These are phyloP conservation scores for Tachina grossa DNA, from an alignment of 2,888 invertebrate species.

Conservation along the genomic window DNA sequence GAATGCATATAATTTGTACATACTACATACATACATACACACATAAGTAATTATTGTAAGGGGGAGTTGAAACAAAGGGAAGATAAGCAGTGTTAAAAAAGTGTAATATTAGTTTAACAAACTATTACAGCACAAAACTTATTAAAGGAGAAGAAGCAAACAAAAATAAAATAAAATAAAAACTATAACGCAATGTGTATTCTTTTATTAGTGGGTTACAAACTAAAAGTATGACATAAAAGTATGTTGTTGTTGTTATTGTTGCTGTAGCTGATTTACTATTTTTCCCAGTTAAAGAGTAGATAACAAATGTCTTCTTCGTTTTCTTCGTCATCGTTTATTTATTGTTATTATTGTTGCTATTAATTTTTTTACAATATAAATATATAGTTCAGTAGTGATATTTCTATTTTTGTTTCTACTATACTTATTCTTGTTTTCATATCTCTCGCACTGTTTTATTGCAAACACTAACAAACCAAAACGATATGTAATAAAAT, in stretches of 20 bases:
- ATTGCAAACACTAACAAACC: slow-evolving; percentile 29
- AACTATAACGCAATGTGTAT: slow-evolving; percentile 17
- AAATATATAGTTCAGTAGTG: slow-evolving; percentile 49
- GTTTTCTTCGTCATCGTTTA: background rate
- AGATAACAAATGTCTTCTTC: slow-evolving; percentile 46
- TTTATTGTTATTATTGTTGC: slow-evolving; percentile 18
- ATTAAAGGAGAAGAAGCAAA: background rate
- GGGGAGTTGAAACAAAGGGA: slow-evolving; percentile 19
- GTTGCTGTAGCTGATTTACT: slow-evolving; percentile 4
- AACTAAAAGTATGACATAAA: slow-evolving; percentile 19
- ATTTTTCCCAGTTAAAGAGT: slow-evolving; percentile 11
- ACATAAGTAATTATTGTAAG: background rate
- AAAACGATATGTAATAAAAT: slow-evolving; percentile 9
- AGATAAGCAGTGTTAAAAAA: slow-evolving; percentile 37
- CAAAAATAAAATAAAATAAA: background rate
- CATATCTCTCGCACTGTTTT: background rate
- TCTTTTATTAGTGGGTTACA: slow-evolving; percentile 22
- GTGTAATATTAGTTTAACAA: slow-evolving; percentile 47
- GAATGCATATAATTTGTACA: background rate
- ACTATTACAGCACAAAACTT: slow-evolving; percentile 55
- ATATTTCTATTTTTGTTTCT: slow-evolving; percentile 34
- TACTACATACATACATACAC: background rate
- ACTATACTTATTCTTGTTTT: slow-evolving; percentile 24
- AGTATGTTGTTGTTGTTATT: slow-evolving; percentile 16
- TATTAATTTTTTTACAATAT: slow-evolving; percentile 16